Evolutionary conservation across 2,888 invertebrate genomes (phyloP).

Genomic region (Athalia circularis): DNA sequence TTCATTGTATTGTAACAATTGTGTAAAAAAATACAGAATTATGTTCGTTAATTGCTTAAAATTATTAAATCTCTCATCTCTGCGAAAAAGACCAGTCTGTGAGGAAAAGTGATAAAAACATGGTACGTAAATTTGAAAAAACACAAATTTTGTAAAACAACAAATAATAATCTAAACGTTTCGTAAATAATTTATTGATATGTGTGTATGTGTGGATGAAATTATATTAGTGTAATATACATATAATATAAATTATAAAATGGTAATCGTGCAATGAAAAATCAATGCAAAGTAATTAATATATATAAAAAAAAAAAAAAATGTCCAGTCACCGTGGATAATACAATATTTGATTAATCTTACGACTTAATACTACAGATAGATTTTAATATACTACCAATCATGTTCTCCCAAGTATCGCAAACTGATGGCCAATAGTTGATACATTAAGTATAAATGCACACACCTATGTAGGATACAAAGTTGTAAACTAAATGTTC

Average conservation of each 20-base stretch:
- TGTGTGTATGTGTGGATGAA: slow-evolving; percentile 61
- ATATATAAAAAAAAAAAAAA: slow-evolving; percentile 36
- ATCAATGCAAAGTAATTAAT: slow-evolving; percentile 55
- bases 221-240: slow-evolving; percentile 61
- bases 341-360: slow-evolving; percentile 56
- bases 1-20: slow-evolving; percentile 29
- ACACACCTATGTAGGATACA: background rate
- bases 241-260: slow-evolving; percentile 25
- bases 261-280: slow-evolving; percentile 52
- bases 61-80: background rate
- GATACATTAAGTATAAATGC: background rate
- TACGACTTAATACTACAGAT: slow-evolving; percentile 42
- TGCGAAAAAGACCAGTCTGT: slow-evolving; percentile 5
- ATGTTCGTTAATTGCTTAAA: background rate
- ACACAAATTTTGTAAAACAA: background rate
- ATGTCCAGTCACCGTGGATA: slow-evolving; percentile 60
- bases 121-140: background rate
- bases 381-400: slow-evolving; percentile 29
- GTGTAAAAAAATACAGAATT: slow-evolving; percentile 31
- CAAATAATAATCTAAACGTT: background rate
- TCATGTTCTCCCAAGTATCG: slow-evolving; percentile 13
- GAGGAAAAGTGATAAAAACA: background rate
- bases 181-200: slow-evolving; percentile 72
- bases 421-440: background rate
- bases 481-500: background rate